These are phyloP conservation scores for Asobara japonica DNA, from an alignment of 1,140 invertebrate species.

Conservation along the genomic window DNA sequence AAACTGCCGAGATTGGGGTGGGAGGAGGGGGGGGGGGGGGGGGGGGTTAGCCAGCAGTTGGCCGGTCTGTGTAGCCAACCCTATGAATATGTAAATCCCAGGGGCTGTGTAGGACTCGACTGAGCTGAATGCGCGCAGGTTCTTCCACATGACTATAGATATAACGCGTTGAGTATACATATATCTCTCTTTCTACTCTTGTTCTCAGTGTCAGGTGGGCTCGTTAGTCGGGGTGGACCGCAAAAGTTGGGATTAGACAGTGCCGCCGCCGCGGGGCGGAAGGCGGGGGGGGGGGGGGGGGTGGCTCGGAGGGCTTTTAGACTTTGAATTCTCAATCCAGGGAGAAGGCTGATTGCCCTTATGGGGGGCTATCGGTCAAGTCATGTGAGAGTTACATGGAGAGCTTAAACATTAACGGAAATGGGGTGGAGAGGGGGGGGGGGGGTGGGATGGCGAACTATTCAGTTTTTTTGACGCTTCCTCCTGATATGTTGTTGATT, in stretches of 20 bases:
- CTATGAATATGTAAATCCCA: conserved; percentile 18
- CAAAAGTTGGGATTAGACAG: conserved; percentile 17
- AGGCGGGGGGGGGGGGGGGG: no score
- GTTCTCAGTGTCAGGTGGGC: conserved; percentile 9
- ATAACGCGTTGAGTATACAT: not conserved
- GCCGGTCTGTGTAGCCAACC: not conserved
- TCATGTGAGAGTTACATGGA: not conserved
- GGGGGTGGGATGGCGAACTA: no score
- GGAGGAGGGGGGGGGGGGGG: conserved; percentile 32
- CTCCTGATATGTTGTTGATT: no score
- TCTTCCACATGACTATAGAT: not conserved
- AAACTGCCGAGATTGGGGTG: conserved; percentile 23
- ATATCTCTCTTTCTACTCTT: not conserved
- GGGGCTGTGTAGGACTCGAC: conserved; percentile 12
- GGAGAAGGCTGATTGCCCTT: not conserved
- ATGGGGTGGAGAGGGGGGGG: not conserved
- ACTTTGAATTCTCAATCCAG: conserved; percentile 5
- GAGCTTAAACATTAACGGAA: not conserved
- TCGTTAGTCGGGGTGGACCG: conserved; percentile 7
- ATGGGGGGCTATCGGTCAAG: not conserved
- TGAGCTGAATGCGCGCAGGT: not conserved
- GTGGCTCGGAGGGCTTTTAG: not conserved
- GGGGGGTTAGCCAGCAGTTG: conserved; percentile 35
- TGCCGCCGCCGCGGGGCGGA: not conserved
- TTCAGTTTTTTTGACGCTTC: no score